Evolutionary conservation across 2,797 vertebrate species (phyloP), one percentile per base, ranked within the genome.

Genomic region (Hylomyscus alleni): DNA sequence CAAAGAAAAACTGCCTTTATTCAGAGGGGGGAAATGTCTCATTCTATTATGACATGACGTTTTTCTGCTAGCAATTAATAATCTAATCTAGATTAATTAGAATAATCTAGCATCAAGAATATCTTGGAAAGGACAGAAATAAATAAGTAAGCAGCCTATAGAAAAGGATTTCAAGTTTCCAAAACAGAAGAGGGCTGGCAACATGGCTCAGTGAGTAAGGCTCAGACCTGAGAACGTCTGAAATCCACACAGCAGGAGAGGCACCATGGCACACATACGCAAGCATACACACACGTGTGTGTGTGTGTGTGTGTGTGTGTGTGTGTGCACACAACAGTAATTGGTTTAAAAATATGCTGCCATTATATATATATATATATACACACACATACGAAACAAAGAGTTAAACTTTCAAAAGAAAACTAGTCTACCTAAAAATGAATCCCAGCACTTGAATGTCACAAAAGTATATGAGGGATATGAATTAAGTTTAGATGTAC

Each of bases 21-120:
- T 92, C 40, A 81, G 47, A 91, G 76, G 29, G 40, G 5, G 12
- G 1, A 4, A 94, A 62, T 96, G 90, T 50, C 17, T 14, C 37
- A 67, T 65, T 52, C 78, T 89, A 84, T 37, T 94, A 95, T 92
- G 34, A 81, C 4, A 50, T 29, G 26, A 91, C n/a, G 52, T 83
- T 96, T 94, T 88, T 50, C 26, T 91, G 3, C 34, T 34, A 93
- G 52, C 52, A 96, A 77, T 84, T 83, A 96, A 85, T 84, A 91
- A 95, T 52, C 44, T 89, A 89, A 86, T 1, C n/a, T n/a, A n/a
- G n/a, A n/a, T n/a, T n/a, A n/a, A n/a, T n/a, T n/a, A n/a, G n/a
- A n/a, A n/a, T n/a, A n/a, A n/a, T n/a, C n/a, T n/a, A 92, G 44
- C 82, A 92, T 52, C 67, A 84, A 84, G 31, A 26, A 93, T 94